Evolutionary conservation across 1,140 invertebrate species (phyloP), one percentile per base, ranked within the genome.

Genomic region (Mamestra configurata): DNA sequence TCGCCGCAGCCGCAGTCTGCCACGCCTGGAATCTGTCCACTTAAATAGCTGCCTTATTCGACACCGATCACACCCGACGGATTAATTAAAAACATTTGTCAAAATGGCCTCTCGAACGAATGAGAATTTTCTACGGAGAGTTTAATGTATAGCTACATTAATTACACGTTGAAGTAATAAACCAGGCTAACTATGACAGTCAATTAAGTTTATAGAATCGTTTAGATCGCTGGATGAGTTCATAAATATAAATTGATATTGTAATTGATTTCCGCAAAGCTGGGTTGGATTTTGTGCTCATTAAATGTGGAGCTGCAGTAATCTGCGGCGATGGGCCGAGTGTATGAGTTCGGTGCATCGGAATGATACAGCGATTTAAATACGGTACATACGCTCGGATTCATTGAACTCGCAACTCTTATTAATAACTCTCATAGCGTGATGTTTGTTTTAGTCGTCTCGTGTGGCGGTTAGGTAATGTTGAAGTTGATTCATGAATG

Each of bases 401-500:
- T 90, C 93, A 88, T 93, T 93, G 93, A 93, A 93, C 93, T 89
- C 91, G 84, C 84, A 79, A 86, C 90, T 90, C 86, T 90, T 94
- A 94, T 93, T 94, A 94, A 93, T 94, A 94, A 92, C 90, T 87
- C 88, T 83, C 85, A 89, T 89, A 85, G 86, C 87, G 80, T 82
- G 77, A 81, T 91, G 91, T 92, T 94, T 93, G 92, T 93, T 93
- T 93, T 94, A 88, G 83, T 91, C 87, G 88, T 87, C 79, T 85
- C 88, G 83, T 80, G 79, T 84, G 81, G 77, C 84, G 87, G 92
- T 94, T 91, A 93, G 92, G 91, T 93, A 94, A 93, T 85, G 90
- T 80, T 91, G 89, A 90, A 92, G 89, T 94, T 94, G 93, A 94
- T 94, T 94, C 93, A 94, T 94, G 93, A 94, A 94, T 94, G 93